These are phyloP conservation scores for Campylomormyrus tamandua DNA, from an alignment of 2,113 vertebrate species.

Conservation along the genomic window DNA sequence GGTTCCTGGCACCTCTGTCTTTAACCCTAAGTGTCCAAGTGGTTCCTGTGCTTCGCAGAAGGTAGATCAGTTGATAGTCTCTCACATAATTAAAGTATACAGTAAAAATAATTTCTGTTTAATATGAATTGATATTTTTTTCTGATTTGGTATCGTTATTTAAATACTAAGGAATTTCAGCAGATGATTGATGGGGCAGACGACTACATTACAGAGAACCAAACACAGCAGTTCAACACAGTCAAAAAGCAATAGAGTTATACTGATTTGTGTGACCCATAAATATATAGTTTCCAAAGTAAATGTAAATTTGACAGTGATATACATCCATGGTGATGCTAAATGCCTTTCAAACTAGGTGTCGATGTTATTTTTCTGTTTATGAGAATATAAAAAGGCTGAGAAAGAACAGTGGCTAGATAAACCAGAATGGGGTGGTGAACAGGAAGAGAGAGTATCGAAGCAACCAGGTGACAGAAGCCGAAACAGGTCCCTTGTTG, in stretches of 20 bases:
- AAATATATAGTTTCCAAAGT: constrained; percentile 24
- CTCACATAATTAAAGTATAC: not conserved
- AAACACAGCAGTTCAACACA: not conserved
- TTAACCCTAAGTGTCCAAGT: not conserved
- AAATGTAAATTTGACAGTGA: constrained; percentile 10
- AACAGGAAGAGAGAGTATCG: constrained; percentile 53
- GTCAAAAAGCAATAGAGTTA: constrained; percentile 5
- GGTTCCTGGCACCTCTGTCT: not conserved
- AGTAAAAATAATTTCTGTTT: not conserved
- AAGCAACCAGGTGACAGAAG: constrained; percentile 49
- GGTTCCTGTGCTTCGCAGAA: not conserved
- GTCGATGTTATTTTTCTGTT: constrained; percentile 36
- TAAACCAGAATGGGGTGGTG: constrained; percentile 52
- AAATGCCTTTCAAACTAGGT: constrained; percentile 56
- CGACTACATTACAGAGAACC: not conserved
- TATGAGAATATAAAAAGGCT: constrained; percentile 39
- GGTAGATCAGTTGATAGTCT: not conserved
- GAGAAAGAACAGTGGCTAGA: constrained; percentile 41
- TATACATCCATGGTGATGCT: constrained; percentile 26
- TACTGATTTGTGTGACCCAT: not conserved
- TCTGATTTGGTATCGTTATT: not conserved
- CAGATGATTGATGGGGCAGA: not conserved
- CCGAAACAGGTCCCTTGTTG: constrained; percentile 40
- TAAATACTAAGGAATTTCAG: not conserved
- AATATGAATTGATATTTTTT: not conserved